Evolutionary conservation across 2,113 vertebrate species (phyloP).

Genomic region (Chaetops frenatus): DNA sequence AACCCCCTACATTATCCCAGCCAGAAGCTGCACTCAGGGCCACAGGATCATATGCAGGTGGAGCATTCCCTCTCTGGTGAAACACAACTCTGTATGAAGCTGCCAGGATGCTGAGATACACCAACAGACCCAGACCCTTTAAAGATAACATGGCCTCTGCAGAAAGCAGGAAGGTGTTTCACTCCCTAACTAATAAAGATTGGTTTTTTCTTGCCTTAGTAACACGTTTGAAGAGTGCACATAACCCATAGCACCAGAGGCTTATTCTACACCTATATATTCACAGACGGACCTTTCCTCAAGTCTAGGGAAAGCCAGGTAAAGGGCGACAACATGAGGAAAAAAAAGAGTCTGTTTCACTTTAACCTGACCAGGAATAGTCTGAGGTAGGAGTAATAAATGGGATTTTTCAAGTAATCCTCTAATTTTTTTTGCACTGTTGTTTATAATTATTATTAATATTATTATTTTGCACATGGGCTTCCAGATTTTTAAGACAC

Average conservation of each 20-base stretch:
- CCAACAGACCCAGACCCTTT: rapidly evolving
- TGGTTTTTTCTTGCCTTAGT: not conserved
- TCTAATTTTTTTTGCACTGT: not conserved
- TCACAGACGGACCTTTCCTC: not conserved
- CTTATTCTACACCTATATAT: not conserved
- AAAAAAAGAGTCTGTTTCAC: not conserved
- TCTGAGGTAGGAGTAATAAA: not conserved
- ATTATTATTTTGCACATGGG: not conserved
- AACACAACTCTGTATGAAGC: not conserved
- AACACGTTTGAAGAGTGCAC: rapidly evolving
- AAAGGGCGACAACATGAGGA: not conserved
- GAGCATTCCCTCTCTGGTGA: not conserved
- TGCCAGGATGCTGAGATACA: not conserved
- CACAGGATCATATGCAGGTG: not conserved
- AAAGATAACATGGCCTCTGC: not conserved
- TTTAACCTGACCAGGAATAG: not conserved
- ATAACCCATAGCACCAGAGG: not conserved
- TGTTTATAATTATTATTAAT: not conserved
- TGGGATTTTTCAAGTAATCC: not conserved
- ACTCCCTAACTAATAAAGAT: not conserved
- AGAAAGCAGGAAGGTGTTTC: not conserved
- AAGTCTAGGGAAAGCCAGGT: not conserved
- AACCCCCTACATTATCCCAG: not conserved
- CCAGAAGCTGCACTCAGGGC: not conserved
- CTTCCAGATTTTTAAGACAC: not conserved